Conservation (phyloP, 2,797 vertebrate species). For the Pseudomugil gertrudae region DNA sequence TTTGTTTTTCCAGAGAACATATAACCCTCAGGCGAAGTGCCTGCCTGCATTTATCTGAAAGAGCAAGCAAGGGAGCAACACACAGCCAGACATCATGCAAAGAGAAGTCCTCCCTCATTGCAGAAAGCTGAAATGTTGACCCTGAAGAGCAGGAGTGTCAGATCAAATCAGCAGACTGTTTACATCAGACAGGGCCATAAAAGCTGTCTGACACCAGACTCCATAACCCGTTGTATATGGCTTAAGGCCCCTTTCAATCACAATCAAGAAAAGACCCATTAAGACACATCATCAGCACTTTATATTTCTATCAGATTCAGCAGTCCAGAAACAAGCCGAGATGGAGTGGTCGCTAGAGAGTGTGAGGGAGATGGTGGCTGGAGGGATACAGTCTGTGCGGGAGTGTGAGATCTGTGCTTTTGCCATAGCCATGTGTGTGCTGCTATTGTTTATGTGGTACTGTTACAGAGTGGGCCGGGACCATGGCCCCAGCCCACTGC, state of each 20-base stretch:
- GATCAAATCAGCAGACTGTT: conserved; percentile 70
- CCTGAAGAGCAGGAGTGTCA: conserved; percentile 55
- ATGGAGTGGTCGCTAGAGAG: conserved; percentile 91
- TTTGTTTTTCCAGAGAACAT: conserved; percentile 71
- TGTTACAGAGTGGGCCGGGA: conserved; percentile 96
- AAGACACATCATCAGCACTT: conserved; percentile 50
- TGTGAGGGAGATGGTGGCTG: conserved; percentile 90
- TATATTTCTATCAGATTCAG: conserved; percentile 37
- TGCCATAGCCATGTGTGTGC: conserved; percentile 86
- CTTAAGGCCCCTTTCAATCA: conserved; percentile 48
- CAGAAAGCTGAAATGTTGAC: conserved; percentile 72
- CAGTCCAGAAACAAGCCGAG: conserved; percentile 12
- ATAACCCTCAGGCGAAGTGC: conserved; percentile 65
- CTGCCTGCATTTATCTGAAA: conserved; percentile 74
- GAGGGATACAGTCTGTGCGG: conserved; percentile 91
- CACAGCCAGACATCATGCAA: conserved; percentile 64
- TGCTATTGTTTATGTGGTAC: conserved; percentile 95
- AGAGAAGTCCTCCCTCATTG: conserved; percentile 47
- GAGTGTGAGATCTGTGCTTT: conserved; percentile 90
- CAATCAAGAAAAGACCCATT: conserved; percentile 45
- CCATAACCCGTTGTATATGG: conserved; percentile 35
- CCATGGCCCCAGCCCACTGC: conserved; percentile 81
- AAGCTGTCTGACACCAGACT: conserved; percentile 55
- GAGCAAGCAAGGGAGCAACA: conserved; percentile 60
- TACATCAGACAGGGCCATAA: conserved; percentile 49